phyloP scores from a whole-genome alignment of 2,113 vertebrate genomes.

The Castor canadensis region DNA sequence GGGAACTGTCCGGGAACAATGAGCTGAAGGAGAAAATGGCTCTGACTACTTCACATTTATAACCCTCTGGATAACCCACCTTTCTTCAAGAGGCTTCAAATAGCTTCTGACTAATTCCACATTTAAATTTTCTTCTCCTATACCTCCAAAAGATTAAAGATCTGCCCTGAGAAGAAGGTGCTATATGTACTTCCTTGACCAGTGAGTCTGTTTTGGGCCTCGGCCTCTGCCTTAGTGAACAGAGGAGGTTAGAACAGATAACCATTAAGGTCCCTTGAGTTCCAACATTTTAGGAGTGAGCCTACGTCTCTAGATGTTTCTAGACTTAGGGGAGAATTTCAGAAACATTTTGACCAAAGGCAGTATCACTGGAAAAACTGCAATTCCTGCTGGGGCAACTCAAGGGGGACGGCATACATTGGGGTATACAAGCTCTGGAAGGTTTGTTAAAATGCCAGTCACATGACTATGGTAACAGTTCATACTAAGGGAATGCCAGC shows the following conservation, averaged over 20 bases:
- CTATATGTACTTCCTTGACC: background rate
- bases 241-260: background rate
- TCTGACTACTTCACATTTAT: background rate
- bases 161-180: constrained; percentile 26
- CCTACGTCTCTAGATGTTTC: constrained; percentile 22
- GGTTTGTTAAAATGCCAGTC: constrained; percentile 57
- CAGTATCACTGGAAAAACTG: constrained; percentile 19
- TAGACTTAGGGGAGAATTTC: constrained; percentile 30
- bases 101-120: constrained; percentile 1
- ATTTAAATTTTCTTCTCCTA: constrained; percentile 22
- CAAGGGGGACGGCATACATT: background rate
- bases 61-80: background rate
- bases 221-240: background rate
- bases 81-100: constrained; percentile 36
- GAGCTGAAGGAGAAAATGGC: background rate
- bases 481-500: constrained; percentile 58
- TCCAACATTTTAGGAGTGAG: background rate
- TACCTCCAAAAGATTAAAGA: constrained; percentile 18
- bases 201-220: background rate
- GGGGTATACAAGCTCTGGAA: constrained; percentile 42
- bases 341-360: constrained; percentile 61
- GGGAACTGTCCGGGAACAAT: background rate
- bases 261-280: background rate
- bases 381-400: constrained; percentile 24
- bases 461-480: constrained; percentile 56